Percentiles rank a stretch among this genome's conserved stretches.
These are phyloP conservation scores for Archivesica marissinica DNA, from an alignment of 1,140 invertebrate species.

Conservation along the genomic window DNA sequence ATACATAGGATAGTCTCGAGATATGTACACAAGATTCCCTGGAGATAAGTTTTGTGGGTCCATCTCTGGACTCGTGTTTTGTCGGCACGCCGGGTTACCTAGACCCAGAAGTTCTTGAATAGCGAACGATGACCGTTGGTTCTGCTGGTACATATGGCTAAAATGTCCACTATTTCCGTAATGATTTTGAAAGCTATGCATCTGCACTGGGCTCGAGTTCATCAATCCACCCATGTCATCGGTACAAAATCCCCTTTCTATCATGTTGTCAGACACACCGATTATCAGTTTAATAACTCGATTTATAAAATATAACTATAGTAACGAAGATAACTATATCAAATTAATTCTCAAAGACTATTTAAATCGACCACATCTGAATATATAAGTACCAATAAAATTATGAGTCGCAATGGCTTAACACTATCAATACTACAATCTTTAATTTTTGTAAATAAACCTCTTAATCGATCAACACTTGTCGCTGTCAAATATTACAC, in stretches of 20 bases:
- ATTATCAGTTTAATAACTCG: not conserved
- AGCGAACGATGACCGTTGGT: constrained; percentile 55
- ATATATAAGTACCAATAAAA: not conserved
- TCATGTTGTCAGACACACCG: constrained; percentile 15
- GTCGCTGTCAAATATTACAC: constrained; percentile 62
- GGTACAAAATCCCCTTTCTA: constrained; percentile 55
- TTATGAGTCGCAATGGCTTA: constrained; percentile 22
- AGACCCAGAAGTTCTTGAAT: constrained; percentile 58
- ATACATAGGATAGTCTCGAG: constrained; percentile 55
- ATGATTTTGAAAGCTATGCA: constrained; percentile 42
- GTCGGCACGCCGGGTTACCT: constrained; percentile 42
- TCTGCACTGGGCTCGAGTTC: constrained; percentile 33
- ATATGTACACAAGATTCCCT: constrained; percentile 59
- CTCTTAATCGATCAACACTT: constrained; percentile 62
- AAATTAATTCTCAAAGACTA: not conserved
- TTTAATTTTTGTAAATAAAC: constrained; percentile 53
- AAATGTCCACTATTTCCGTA: constrained; percentile 55
- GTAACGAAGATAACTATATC: not conserved
- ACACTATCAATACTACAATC: constrained; percentile 1
- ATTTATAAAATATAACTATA: not conserved
- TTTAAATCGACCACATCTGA: not conserved
- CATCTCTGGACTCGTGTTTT: constrained; percentile 53
- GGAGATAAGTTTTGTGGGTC: constrained; percentile 43
- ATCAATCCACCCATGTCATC: constrained; percentile 46
- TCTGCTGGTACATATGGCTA: constrained; percentile 48